Base-by-base conservation (phyloP, 2,797 vertebrate species). In the Semotilus atromaculatus region DNA sequence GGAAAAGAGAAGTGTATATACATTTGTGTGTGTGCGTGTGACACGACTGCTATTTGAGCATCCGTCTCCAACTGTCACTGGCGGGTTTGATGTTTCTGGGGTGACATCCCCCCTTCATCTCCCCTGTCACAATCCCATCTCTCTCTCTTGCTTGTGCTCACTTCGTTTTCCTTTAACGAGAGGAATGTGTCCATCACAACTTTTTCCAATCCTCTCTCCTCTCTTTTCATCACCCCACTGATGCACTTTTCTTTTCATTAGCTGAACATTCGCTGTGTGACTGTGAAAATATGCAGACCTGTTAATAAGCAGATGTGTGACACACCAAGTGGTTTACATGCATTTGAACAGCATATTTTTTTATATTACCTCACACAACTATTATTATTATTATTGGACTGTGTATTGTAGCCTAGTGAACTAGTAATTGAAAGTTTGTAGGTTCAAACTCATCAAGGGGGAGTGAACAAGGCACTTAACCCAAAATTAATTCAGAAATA, bases 41-140 rank as follows among this genome's bases (percentile, higher is more conserved):
- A 81, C 29, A 70, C 4, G 5, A 70, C 64, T 81, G 45, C 62
- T 81, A 51, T 81, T 60, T 80, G 80, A 31, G 81, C 51, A 83
- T 81, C 60, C n/a, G 62, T 78, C 73, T 77, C 60, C 34, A 81
- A 58, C 67, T 85, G 66, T 79, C 79, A 82, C 21, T 29, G 80
- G 29, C 66, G 36, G 45, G 80, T 82, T 85, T 87, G 83, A 87
- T 87, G 86, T 82, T 81, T 48, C 58, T 79, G 19, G 60, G 80
- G 83, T 87, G 86, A 87, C 64, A 53, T 64, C 83, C 70, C 40
- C 83, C 74, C 68, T 85, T 68, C 75, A 60, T 80, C 45, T 85
- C 80, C 77, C 75, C 83, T 87, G 84, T 85, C 83, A 72, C 77
- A 80, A 78, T 86, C 75, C 55, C 55, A 73, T 87, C 79, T 82